Evolutionary conservation across 2,888 invertebrate species (phyloP), one percentile per base, ranked within the genome.

Genomic region (Hedya salicella): DNA sequence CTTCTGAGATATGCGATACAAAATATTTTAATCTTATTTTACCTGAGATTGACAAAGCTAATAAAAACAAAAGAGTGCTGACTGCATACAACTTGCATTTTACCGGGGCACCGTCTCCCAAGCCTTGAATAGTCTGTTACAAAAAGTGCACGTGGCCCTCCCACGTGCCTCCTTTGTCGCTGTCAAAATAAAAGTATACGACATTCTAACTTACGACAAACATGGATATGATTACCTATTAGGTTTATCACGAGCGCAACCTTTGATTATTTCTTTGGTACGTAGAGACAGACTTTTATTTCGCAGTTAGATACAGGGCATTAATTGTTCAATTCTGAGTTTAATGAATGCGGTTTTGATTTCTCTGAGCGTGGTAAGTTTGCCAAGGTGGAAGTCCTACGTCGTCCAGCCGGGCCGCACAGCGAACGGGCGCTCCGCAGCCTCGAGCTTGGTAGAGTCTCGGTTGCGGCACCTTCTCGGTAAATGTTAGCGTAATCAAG

Each of bases 251-350:
- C 57, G 44, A 57, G 46, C 56, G n/a, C 19, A 39, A 49, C 49
- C 49, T 60, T 60, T 60, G 60, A 60, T 21, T 32, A 46, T 17
- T 57, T 57, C 44, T 57, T 57, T 57, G 57, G 57, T 46, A 44
- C 32, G 44, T 56, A 30, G 56, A 57, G 32, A 32, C 17, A 6
- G 17, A 57, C 17, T 3, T 53, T 53, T 13, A 13, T 39, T 36
- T 53, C 13, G 19, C 36, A 52, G 3, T 9, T 14, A 14, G 1
- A 16, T 42, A 14, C 42, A 3, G 21, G 16, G 14, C 2, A 42
- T 11, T n/a, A 21, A 30, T 3, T 14, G 30, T 44, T 53, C 19
- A 16, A n/a, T 46, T 44, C 17, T 17, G 4, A 11, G 17, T 44
- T 17, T 44, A 5, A 3, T 17, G 1, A 17, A 42, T n/a, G n/a